Conservation (phyloP, 2,797 vertebrate species). For the Sebastes miniatus region DNA sequence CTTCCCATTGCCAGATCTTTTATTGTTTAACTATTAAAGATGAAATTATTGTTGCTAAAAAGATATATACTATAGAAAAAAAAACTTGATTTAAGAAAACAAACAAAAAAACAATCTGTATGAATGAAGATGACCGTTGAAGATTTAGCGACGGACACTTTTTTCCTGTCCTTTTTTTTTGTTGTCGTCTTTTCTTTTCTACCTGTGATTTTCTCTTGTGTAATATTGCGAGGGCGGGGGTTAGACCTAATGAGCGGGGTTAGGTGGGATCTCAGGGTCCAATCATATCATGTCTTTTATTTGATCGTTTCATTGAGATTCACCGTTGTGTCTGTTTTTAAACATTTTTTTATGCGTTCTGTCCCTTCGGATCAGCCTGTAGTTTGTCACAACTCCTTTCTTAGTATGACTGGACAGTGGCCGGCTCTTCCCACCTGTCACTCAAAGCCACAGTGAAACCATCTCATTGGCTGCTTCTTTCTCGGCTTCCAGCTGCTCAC, state of each 20-base stretch:
- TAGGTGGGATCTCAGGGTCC: constrained; percentile 68
- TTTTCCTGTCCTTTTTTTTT: constrained; percentile 38
- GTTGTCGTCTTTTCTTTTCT: constrained; percentile 55
- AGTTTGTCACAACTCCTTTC: constrained; percentile 25
- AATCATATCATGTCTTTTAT: constrained; percentile 75
- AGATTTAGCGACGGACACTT: constrained; percentile 70
- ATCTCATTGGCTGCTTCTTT: constrained; percentile 64
- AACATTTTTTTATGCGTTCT: constrained; percentile 47
- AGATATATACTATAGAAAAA: constrained; percentile 50
- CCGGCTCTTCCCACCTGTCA: constrained; percentile 30
- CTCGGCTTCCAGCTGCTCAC: constrained; percentile 47
- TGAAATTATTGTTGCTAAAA: constrained; percentile 59
- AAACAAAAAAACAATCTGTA: constrained; percentile 53
- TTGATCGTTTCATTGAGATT: constrained; percentile 62
- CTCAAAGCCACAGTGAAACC: constrained; percentile 70
- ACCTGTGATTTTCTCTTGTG: constrained; percentile 52
- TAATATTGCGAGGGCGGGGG: constrained; percentile 47
- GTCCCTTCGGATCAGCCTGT: constrained; percentile 41
- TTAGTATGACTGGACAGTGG: constrained; percentile 61
- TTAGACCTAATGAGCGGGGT: constrained; percentile 37
- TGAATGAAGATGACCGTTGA: constrained; percentile 66
- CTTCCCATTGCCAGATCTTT: constrained; percentile 58
- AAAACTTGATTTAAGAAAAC: constrained; percentile 38
- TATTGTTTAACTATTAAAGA: constrained; percentile 69
- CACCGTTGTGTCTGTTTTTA: constrained; percentile 59